Percentiles rank a stretch among this genome's conserved stretches.
Evolutionary conservation across 2,888 invertebrate genomes (phyloP).

Genomic region (Eudemis profundana): DNA sequence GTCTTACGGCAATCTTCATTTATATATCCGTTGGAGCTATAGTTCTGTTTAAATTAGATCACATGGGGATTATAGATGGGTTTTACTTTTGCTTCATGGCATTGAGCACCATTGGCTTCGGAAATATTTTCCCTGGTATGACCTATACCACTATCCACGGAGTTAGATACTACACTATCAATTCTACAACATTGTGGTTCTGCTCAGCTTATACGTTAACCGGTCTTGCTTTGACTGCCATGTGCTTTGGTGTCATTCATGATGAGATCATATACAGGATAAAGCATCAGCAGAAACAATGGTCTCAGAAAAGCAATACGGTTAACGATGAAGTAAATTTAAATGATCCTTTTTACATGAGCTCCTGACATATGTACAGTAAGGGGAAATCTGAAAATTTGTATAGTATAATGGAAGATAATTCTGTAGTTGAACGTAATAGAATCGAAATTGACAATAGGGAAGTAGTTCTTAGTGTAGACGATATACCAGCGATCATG

Average conservation of each 20-base stretch:
- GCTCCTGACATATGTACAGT: slow-evolving; percentile 90
- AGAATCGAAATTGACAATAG: slow-evolving; percentile 81
- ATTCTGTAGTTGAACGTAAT: slow-evolving; percentile 73
- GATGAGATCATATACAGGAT: slow-evolving; percentile 94
- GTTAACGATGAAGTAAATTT: slow-evolving; percentile 87
- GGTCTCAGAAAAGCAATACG: slow-evolving; percentile 87
- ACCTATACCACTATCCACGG: slow-evolving; percentile 80
- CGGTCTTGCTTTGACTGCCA: slow-evolving; percentile 94
- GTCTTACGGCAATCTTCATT: slow-evolving; percentile 94
- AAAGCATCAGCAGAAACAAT: slow-evolving; percentile 88
- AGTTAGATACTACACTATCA: slow-evolving; percentile 84
- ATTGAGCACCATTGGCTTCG: slow-evolving; percentile 96
- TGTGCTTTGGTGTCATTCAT: slow-evolving; percentile 96
- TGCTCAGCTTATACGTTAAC: slow-evolving; percentile 94
- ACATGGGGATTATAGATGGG: slow-evolving; percentile 95
- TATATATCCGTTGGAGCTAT: slow-evolving; percentile 96
- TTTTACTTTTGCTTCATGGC: slow-evolving; percentile 98
- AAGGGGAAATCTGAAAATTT: slow-evolving; percentile 83
- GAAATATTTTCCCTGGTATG: slow-evolving; percentile 92
- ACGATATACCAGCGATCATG: slow-evolving; percentile 74
- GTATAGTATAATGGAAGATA: slow-evolving; percentile 85
- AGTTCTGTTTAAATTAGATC: slow-evolving; percentile 94
- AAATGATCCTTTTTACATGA: slow-evolving; percentile 88
- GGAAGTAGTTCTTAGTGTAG: slow-evolving; percentile 80
- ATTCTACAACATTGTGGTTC: slow-evolving; percentile 93